These are phyloP conservation scores for Brachyhypopomus occidentalis DNA, from an alignment of 2,113 vertebrate species.

Conservation along the genomic window DNA sequence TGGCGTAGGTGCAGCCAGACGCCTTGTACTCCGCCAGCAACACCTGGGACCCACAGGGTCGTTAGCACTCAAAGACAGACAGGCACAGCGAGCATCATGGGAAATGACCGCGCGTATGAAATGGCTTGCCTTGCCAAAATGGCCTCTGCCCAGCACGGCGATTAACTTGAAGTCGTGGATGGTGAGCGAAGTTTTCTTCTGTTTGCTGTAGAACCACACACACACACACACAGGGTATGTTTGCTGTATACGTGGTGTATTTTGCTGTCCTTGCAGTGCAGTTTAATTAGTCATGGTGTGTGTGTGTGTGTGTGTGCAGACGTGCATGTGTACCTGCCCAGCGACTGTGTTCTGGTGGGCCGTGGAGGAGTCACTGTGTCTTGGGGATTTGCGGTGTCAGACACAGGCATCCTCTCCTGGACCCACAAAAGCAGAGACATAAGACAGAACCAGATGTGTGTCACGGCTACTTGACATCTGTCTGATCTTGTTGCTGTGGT, in stretches of 20 bases:
- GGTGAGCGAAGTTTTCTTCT: constrained; percentile 74
- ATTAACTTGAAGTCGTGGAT: constrained; percentile 94
- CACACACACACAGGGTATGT: constrained; percentile 29
- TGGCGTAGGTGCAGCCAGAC: constrained; percentile 93
- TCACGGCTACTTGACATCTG: too few species aligned
- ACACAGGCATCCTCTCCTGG: constrained; percentile 66
- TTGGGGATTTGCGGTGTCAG: constrained; percentile 67
- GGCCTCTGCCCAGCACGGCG: constrained; percentile 93
- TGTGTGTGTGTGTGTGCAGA: background rate
- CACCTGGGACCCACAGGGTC: constrained; percentile 76
- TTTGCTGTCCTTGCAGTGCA: too few species aligned
- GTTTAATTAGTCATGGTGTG: background rate
- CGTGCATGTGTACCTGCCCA: constrained; percentile 39
- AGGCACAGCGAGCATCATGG: constrained; percentile 37
- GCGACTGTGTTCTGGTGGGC: constrained; percentile 66
- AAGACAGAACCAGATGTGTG: constrained; percentile 2
- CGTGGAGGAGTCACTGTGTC: constrained; percentile 67
- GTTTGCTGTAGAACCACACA: constrained; percentile 62
- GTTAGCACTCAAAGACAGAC: background rate
- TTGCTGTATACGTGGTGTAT: too few species aligned
- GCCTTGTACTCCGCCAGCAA: constrained; percentile 94
- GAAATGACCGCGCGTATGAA: background rate
- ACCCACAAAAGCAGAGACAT: constrained; percentile 6
- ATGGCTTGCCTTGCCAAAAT: constrained; percentile 94
- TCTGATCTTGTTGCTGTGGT: too few species aligned